Percentiles rank a stretch among this genome's conserved stretches.
Conservation (phyloP, 2,888 invertebrate genomes). For the Drosophila nigricruria region DNA sequence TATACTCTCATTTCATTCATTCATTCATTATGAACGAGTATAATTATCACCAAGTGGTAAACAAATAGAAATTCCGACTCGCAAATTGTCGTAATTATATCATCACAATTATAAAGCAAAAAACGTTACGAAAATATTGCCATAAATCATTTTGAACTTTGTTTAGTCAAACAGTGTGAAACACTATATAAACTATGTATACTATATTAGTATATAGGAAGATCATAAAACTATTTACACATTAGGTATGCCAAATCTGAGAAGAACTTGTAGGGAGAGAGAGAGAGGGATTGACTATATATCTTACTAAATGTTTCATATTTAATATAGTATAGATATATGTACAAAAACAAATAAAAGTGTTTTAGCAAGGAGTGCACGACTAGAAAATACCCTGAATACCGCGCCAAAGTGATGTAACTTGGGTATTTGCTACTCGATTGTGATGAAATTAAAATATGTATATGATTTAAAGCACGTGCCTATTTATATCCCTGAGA, state of each 20-base stretch:
- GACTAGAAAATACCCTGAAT: neutral
- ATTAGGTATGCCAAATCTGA: slow-evolving; percentile 22
- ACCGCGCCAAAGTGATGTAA: neutral
- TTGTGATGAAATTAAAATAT: neutral
- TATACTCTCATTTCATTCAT: neutral
- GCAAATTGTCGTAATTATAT: slow-evolving; percentile 60
- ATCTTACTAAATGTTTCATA: slow-evolving; percentile 8
- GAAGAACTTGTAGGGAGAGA: neutral
- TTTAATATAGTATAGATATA: neutral
- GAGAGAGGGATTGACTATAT: neutral
- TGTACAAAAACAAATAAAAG: neutral
- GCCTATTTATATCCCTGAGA: neutral
- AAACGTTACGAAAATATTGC: slow-evolving; percentile 38
- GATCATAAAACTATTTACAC: slow-evolving; percentile 25
- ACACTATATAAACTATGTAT: neutral
- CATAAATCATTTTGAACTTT: slow-evolving; percentile 54
- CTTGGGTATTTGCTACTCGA: neutral
- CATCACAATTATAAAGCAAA: slow-evolving; percentile 47
- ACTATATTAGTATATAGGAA: slow-evolving; percentile 2
- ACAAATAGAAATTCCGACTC: slow-evolving; percentile 39
- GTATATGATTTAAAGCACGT: neutral
- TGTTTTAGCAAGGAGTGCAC: too few relatives aligned
- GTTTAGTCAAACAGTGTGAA: slow-evolving; percentile 21
- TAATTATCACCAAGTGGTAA: slow-evolving; percentile 49
- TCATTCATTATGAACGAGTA: slow-evolving; percentile 2